Conservation (phyloP, 1,140 invertebrate species). For the Hetaerina americana region DNA sequence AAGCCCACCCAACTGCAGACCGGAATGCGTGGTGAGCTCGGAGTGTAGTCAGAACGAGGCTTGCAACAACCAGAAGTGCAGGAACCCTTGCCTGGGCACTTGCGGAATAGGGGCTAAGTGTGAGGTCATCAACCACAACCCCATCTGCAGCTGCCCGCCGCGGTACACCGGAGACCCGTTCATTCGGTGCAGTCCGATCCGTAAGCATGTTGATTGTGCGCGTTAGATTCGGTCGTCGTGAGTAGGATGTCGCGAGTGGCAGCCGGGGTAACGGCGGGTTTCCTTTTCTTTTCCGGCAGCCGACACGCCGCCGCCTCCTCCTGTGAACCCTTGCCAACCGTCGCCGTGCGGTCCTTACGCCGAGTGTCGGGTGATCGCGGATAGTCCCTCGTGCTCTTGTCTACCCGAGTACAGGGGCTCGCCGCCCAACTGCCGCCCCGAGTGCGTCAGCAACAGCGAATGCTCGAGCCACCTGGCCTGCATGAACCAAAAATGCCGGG, state of each 20-base stretch:
- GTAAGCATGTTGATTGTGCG: slow-evolving; percentile 23
- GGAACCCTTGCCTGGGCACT: slow-evolving; percentile 50
- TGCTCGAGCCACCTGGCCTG: slow-evolving; percentile 46
- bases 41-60: slow-evolving; percentile 47
- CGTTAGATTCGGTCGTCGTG: background rate
- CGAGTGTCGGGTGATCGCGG: slow-evolving; percentile 51
- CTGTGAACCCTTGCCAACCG: slow-evolving; percentile 50
- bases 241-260: background rate
- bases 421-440: slow-evolving; percentile 50
- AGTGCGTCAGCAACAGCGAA: slow-evolving; percentile 50
- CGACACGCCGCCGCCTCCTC: slow-evolving; percentile 16
- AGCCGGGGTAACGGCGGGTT: background rate
- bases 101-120: slow-evolving; percentile 52
- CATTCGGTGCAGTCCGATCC: slow-evolving; percentile 40
- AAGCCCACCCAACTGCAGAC: slow-evolving; percentile 55
- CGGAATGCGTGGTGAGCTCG: slow-evolving; percentile 50
- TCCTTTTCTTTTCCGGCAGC: slow-evolving; percentile 17
- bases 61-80: slow-evolving; percentile 53
- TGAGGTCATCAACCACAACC: slow-evolving; percentile 47
- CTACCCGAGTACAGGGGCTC: slow-evolving; percentile 42
- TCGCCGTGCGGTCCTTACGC: slow-evolving; percentile 72
- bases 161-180: slow-evolving; percentile 45
- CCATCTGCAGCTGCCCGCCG: slow-evolving; percentile 46
- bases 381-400: slow-evolving; percentile 50
- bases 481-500: slow-evolving; percentile 50